phyloP scores from a whole-genome alignment of 2,888 invertebrate genomes.

The Salticus scenicus region DNA sequence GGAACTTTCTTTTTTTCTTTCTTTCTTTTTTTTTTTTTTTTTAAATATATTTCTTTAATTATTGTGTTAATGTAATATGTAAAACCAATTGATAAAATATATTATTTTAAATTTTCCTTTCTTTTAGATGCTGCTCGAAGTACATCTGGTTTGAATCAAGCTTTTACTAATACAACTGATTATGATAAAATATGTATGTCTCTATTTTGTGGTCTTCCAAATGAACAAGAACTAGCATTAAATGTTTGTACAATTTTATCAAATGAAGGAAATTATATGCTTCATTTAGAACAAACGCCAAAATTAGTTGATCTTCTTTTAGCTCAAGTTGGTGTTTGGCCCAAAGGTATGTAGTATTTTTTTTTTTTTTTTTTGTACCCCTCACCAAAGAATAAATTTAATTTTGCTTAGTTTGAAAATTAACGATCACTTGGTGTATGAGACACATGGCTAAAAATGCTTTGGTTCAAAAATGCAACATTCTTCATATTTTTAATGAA shows the following conservation, averaged over 20 bases:
- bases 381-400: too few relatives aligned
- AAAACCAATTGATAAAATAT: too few relatives aligned
- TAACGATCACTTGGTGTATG: too few relatives aligned
- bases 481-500: too few relatives aligned
- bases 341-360: neutral
- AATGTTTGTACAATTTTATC: conserved; percentile 97
- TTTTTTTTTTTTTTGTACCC: too few relatives aligned
- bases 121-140: conserved; percentile 77
- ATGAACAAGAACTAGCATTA: conserved; percentile 98
- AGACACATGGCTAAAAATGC: too few relatives aligned
- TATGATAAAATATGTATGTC: conserved; percentile 93
- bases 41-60: neutral
- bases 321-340: conserved; percentile 94
- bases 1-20: neutral
- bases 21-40: neutral
- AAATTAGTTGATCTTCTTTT: conserved; percentile 90
- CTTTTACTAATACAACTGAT: conserved; percentile 79
- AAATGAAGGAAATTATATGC: conserved; percentile 91
- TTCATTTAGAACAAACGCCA: conserved; percentile 89
- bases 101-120: too few relatives aligned
- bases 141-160: conserved; percentile 82
- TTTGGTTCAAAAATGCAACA: too few relatives aligned
- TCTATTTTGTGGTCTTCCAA: conserved; percentile 95
- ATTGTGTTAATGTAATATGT: neutral
- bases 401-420: too few relatives aligned